Evolutionary conservation across 2,797 vertebrate species (phyloP).

Genomic region (Morus bassanus): DNA sequence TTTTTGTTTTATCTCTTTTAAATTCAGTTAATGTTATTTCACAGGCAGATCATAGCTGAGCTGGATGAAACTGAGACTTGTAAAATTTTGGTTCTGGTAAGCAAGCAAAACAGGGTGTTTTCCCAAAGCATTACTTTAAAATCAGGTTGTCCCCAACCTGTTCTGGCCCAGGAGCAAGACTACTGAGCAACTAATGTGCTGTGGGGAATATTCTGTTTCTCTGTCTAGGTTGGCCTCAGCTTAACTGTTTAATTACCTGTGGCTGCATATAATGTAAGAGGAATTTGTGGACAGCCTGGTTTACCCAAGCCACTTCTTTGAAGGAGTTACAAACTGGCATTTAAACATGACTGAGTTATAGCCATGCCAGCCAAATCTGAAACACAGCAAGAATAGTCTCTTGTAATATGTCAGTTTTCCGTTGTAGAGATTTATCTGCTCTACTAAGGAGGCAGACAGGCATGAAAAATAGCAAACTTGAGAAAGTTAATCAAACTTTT

Average conservation of each 20-base stretch:
- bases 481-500: slow-evolving; percentile 44
- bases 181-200: background rate
- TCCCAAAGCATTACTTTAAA: background rate
- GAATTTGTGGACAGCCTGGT: background rate
- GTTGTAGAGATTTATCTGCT: slow-evolving; percentile 15
- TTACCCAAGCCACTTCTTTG: background rate
- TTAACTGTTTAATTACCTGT: slow-evolving; percentile 11
- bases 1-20: background rate
- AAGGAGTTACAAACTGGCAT: background rate
- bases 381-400: background rate
- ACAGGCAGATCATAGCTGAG: background rate
- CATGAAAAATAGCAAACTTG: slow-evolving; percentile 7
- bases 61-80: background rate
- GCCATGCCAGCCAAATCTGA: background rate
- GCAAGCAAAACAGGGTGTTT: background rate
- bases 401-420: background rate
- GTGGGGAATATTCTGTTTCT: background rate
- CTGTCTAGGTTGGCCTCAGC: background rate
- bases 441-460: background rate
- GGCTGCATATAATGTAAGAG: background rate
- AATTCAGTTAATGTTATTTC: background rate
- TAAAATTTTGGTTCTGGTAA: background rate
- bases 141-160: background rate
- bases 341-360: background rate
- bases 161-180: background rate